Conservation (phyloP, 2,797 vertebrate species). For the Cuculus canorus region DNA sequence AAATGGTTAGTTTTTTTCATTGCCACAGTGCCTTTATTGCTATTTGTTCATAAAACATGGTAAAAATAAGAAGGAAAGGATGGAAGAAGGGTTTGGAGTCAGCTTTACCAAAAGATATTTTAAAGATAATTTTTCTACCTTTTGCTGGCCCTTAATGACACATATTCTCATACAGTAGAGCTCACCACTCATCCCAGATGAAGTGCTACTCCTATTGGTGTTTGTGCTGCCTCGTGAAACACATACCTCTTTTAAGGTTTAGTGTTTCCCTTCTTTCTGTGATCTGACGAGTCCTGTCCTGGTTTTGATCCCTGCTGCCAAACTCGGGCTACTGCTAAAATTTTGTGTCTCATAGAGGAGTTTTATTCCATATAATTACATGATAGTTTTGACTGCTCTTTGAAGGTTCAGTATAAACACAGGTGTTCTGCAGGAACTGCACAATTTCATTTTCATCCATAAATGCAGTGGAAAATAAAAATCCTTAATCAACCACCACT, state of each 20-base stretch:
- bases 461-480: neutral
- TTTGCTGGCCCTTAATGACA: neutral
- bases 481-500: neutral
- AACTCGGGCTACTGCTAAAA: neutral
- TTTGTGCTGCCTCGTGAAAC: neutral
- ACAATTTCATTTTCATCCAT: neutral
- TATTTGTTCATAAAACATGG: neutral
- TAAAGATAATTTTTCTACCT: neutral
- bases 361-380: neutral
- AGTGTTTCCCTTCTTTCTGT: neutral
- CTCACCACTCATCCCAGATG: neutral
- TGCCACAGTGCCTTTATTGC: neutral
- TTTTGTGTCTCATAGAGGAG: neutral
- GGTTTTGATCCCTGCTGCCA: neutral
- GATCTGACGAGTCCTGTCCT: neutral
- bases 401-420: neutral
- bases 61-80: neutral
- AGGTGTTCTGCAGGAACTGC: neutral
- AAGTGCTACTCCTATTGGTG: neutral
- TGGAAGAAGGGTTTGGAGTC: neutral
- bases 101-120: neutral
- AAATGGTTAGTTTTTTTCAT: neutral
- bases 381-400: neutral
- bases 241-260: neutral
- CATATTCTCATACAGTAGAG: neutral